These are phyloP conservation scores for Drosophila pachea DNA, from an alignment of 1,140 invertebrate species.

Conservation along the genomic window DNA sequence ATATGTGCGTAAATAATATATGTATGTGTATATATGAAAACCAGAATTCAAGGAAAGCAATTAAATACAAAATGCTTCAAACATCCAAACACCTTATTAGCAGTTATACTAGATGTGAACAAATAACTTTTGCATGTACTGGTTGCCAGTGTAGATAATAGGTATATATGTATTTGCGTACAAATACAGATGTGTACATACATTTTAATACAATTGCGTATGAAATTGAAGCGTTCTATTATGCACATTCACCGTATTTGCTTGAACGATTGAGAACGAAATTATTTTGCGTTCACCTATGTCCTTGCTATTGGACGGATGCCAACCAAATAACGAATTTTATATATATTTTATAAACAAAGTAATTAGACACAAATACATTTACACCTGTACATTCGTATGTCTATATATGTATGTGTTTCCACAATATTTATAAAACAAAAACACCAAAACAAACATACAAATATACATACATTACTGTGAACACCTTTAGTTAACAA, in stretches of 20 bases:
- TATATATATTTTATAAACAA: constrained; percentile 55
- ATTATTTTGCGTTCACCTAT: constrained; percentile 1
- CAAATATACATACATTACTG: constrained; percentile 52
- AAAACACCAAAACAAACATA: constrained; percentile 61
- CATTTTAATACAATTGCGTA: constrained; percentile 20
- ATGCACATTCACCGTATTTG: constrained; percentile 19
- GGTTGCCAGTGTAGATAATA: constrained; percentile 43
- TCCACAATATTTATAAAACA: constrained; percentile 53
- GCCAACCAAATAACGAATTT: constrained; percentile 14
- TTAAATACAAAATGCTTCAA: constrained; percentile 37
- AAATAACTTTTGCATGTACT: constrained; percentile 16
- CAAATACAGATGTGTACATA: constrained; percentile 23
- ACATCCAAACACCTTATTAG: constrained; percentile 36
- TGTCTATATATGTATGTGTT: constrained; percentile 40
- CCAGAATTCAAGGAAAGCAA: constrained; percentile 29
- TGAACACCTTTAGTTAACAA: constrained; percentile 38
- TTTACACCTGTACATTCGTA: constrained; percentile 21
- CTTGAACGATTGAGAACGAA: constrained; percentile 18
- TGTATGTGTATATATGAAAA: neutral
- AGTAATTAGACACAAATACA: constrained; percentile 46
- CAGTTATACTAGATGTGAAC: constrained; percentile 41
- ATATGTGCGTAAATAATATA: constrained; percentile 10
- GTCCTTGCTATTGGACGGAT: constrained; percentile 13
- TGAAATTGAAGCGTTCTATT: constrained; percentile 3
- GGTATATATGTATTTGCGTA: constrained; percentile 13